phyloP scores from a whole-genome alignment of 2,888 invertebrate genomes.

The Electrophaes corylata region DNA sequence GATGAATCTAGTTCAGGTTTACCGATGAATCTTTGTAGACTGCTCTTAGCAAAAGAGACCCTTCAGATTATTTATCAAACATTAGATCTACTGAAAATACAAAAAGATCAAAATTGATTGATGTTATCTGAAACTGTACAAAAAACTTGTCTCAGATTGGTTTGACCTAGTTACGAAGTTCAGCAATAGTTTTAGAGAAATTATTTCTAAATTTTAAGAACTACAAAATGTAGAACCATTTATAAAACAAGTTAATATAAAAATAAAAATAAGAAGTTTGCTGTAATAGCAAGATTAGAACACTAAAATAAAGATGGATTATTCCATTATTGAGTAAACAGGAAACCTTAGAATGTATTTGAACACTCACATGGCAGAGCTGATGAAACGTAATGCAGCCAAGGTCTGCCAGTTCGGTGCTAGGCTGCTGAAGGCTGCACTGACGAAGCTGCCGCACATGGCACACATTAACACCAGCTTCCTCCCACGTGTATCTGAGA shows the following conservation, averaged over 20 bases:
- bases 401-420: conserved; percentile 71
- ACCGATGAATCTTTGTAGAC: no score
- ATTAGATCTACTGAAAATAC: not conserved
- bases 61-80: not conserved
- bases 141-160: not conserved
- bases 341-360: no score
- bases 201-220: no score
- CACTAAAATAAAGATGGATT: no score
- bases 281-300: no score
- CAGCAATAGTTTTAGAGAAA: not conserved
- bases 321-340: not conserved
- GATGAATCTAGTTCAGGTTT: no score
- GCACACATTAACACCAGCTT: conserved; percentile 68
- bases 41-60: no score
- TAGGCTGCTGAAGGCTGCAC: conserved; percentile 64
- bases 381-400: conserved; percentile 65
- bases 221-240: no score
- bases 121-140: conserved; percentile 1
- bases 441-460: conserved; percentile 67
- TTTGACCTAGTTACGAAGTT: not conserved
- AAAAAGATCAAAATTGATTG: conserved; percentile 4
- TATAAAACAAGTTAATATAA: no score
- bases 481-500: conserved; percentile 57
- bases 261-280: no score
- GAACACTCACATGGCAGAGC: conserved; percentile 68